Evolutionary conservation across 2,113 vertebrate genomes (phyloP), one percentile per base, ranked within the genome.

Genomic region (Syngnathoides biaculeatus): DNA sequence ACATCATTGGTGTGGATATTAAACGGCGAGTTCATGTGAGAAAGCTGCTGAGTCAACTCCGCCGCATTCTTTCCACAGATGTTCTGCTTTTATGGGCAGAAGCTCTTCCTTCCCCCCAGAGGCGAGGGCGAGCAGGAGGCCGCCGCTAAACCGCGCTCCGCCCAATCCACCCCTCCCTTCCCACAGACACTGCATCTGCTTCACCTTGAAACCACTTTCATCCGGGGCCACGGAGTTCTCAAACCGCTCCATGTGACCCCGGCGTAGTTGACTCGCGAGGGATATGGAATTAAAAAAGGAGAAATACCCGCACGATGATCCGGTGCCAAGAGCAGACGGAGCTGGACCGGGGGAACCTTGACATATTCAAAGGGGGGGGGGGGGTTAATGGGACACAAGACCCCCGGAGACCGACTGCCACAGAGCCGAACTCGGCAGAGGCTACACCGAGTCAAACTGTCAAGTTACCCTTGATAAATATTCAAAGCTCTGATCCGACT

Each of bases 161-260:
- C 64, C 59, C 38, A n/a, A n/a, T n/a, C n/a, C n/a, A 11, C 20
- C 3, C n/a, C n/a, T 0, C 15, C 30, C 30, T 15, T 69, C 69
- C 75, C 78, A 77, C 80, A 76, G 11, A 0, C 20, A n/a, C 70
- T 65, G 78, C 78, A 77, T 78, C 79, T 15, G 70, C 78, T 89
- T 88, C 84, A 90, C 87, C 87, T 90, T 88, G 76, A 85, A 80
- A 81, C 67, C 48, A 76, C 78, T 84, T 66, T 69, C 79, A 70
- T 75, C 67, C 65, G 3, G 59, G 72, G 82, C 45, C 9, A 40
- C 56, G 20, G 70, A 71, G 73, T 30, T 79, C 59, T 26, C 70
- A 20, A 19, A 22, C 65, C 73, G 81, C 83, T 76, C 67, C 64
- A 61, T 38, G 66, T 74, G 19, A 74, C 71, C 71, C 78, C 72